A percentile compares a stretch with the other conserved stretches of the same genome.
These are phyloP conservation scores for Porites australiensis DNA, from an alignment of 64 coral and sea anemone species.

Conservation along the genomic window DNA sequence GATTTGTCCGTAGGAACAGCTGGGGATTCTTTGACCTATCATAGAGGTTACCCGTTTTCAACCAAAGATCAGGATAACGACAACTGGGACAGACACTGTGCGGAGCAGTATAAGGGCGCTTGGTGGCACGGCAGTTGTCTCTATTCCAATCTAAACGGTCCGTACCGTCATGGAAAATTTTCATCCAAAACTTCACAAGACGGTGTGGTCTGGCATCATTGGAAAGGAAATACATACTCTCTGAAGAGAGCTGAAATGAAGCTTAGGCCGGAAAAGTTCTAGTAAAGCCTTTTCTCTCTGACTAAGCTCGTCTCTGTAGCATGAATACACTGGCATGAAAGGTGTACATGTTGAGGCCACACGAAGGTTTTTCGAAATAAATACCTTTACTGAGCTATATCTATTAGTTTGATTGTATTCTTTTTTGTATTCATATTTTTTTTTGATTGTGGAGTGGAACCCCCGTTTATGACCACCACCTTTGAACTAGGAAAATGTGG, in stretches of 20 bases:
- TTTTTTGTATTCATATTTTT: no score
- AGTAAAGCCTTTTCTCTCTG: not conserved
- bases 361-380: no score
- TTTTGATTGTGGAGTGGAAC: no score
- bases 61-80: slow-evolving; percentile 55
- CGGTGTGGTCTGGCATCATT: slow-evolving; percentile 28
- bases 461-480: no score
- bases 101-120: slow-evolving; percentile 24
- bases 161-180: slow-evolving; percentile 15
- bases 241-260: slow-evolving; percentile 40
- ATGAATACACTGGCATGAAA: no score
- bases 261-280: not conserved
- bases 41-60: not conserved
- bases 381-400: no score
- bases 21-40: not conserved
- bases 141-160: slow-evolving; percentile 21
- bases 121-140: slow-evolving; percentile 35
- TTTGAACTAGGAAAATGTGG: no score
- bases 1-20: slow-evolving; percentile 8
- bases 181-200: not conserved
- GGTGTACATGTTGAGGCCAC: no score
- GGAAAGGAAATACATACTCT: slow-evolving; percentile 31
- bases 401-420: no score
- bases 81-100: not conserved
- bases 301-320: no score